Evolutionary conservation across 2,888 invertebrate species (phyloP), one percentile per base, ranked within the genome.

Genomic region (Drosophila putrida): DNA sequence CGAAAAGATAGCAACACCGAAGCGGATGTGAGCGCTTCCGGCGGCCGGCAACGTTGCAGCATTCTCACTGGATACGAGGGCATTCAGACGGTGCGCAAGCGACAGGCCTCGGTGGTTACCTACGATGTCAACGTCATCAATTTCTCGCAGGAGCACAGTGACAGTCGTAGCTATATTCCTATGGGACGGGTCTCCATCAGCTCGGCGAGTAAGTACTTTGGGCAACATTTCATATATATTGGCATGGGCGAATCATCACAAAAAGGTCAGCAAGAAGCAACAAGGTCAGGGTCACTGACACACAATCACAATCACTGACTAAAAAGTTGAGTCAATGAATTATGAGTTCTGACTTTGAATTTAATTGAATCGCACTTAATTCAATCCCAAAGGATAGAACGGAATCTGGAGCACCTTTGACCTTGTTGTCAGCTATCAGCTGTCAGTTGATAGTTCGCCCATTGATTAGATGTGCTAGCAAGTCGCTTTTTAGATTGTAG

Each of bases 111-210:
- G 6, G 92, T 92, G 61, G 92, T 92, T 57, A 93, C 92, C 54
- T 93, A 93, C 78, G 92, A 93, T 66, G 92, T 93, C 5, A 93
- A 93, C 79, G 92, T 93, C 71, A 93, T 93, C 63, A 92, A 93
- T 74, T 93, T 93, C 74, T 91, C 92, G 62, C 93, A 93, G 81
- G 93, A 93, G 60, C 89, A 90, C 62, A 90, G 89, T 75, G 92
- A 92, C 62, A 92, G 91, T 76, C 90, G 90, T 64, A 92, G 91
- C 68, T 92, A 92, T 63, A 91, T 93, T 65, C 91, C 93, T 53
- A 92, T 93, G 92, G 93, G 91, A 28, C 89, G 92, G 13, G 92
- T 92, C 59, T 93, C 93, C 62, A 91, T 92, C 65, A 92, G 93
- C 75, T 92, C 92, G 41, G 90, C 92, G 91, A 92, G 92, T 92